Conservation (phyloP, 2,888 invertebrate species). For the Vannuccia rotundouncinata region DNA sequence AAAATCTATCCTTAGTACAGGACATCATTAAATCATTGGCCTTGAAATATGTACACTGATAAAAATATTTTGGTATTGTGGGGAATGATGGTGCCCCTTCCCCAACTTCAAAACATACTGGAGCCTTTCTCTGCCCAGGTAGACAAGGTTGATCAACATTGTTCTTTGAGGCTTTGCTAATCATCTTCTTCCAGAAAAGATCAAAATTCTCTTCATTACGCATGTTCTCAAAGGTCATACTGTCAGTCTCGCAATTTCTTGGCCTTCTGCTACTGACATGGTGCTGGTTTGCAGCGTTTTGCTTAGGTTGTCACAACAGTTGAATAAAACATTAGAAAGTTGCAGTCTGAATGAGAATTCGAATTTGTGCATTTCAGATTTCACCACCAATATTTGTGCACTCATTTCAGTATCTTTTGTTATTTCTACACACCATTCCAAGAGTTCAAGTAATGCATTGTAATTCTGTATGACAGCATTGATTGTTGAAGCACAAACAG, state of each 20-base stretch:
- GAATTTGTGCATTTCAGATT: background rate
- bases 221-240: background rate
- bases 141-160: background rate
- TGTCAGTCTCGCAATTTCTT: background rate
- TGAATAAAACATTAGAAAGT: background rate
- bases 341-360: background rate
- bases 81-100: conserved; percentile 7
- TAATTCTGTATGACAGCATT: conserved; percentile 18
- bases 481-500: conserved; percentile 21
- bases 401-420: conserved; percentile 15
- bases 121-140: background rate
- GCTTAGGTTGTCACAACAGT: background rate
- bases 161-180: background rate
- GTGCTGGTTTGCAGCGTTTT: background rate
- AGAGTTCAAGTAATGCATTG: conserved; percentile 8
- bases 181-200: background rate
- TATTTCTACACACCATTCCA: conserved; percentile 11
- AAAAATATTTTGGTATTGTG: background rate
- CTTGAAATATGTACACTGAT: background rate
- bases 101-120: background rate
- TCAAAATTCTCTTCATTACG: background rate
- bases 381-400: background rate
- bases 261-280: background rate
- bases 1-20: background rate
- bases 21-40: conserved; percentile 1